A percentile compares a stretch with the other conserved stretches of the same genome.
These are phyloP conservation scores for Chaetops frenatus DNA, from an alignment of 2,113 vertebrate genomes.

Conservation along the genomic window DNA sequence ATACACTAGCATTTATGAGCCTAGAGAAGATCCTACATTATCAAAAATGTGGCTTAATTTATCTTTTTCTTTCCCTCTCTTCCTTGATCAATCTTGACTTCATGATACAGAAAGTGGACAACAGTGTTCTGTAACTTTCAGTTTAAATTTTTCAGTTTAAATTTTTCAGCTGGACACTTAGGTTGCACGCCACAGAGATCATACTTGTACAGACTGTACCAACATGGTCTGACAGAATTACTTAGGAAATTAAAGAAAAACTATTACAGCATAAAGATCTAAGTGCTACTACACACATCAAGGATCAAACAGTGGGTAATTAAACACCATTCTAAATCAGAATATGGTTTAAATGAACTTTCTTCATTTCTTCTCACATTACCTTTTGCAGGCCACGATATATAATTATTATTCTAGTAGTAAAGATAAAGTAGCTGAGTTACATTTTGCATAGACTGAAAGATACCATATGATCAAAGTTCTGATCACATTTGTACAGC, in stretches of 20 bases:
- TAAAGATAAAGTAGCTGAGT: not conserved
- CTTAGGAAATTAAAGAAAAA: not conserved
- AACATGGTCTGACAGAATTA: not conserved
- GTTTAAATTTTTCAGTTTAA: not conserved
- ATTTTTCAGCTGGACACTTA: not conserved
- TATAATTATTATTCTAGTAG: not conserved
- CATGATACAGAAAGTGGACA: not conserved
- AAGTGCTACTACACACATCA: not conserved
- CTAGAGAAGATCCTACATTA: not conserved
- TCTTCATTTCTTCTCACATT: not conserved
- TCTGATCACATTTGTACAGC: not conserved
- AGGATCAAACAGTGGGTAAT: not conserved
- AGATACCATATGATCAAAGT: not conserved
- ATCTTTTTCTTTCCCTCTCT: not conserved
- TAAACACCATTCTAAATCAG: not conserved
- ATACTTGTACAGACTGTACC: not conserved
- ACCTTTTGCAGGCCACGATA: not conserved
- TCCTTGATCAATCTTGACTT: not conserved
- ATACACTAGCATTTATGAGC: not conserved
- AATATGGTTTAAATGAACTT: not conserved
- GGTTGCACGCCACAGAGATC: not conserved
- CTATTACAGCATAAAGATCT: not conserved
- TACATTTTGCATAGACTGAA: not conserved
- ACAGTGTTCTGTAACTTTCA: not conserved
- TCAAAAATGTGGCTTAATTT: not conserved